A percentile compares a stretch with the other conserved stretches of the same genome.
Conservation (phyloP, 1,140 invertebrate species). For the Diorhabda sublineata region DNA sequence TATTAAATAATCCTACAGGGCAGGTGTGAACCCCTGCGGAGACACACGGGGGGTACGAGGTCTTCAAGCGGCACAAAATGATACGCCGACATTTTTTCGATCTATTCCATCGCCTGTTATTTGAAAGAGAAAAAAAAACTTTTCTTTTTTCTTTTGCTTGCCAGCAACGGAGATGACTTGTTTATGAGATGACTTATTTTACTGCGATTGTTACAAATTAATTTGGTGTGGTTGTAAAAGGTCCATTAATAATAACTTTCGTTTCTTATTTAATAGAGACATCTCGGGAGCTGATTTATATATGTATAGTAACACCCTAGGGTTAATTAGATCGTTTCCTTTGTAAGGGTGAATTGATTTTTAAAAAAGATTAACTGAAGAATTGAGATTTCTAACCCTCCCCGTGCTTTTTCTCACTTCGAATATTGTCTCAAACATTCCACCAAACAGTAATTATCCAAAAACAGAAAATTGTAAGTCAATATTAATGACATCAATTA, state of each 20-base stretch:
- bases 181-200: conserved; percentile 3
- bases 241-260: not conserved
- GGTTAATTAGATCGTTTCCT: not conserved
- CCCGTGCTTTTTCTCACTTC: no score
- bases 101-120: not conserved
- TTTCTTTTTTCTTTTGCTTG: not conserved
- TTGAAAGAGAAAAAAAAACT: conserved; percentile 4
- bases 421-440: no score
- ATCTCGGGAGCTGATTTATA: not conserved
- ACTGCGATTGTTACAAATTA: conserved; percentile 1
- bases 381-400: no score
- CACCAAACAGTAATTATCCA: no score
- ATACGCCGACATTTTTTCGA: conserved; percentile 10
- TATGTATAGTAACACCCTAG: not conserved
- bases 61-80: conserved; percentile 17
- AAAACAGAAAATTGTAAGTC: no score
- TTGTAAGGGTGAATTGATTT: no score
- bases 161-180: not conserved
- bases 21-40: conserved; percentile 39
- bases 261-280: not conserved
- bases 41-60: conserved; percentile 27
- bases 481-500: no score
- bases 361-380: no score
- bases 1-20: conserved; percentile 44
- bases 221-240: not conserved